Percentiles rank a stretch among this genome's conserved stretches.
Conservation (phyloP, 2,113 vertebrate genomes). For the Stegastes partitus region DNA sequence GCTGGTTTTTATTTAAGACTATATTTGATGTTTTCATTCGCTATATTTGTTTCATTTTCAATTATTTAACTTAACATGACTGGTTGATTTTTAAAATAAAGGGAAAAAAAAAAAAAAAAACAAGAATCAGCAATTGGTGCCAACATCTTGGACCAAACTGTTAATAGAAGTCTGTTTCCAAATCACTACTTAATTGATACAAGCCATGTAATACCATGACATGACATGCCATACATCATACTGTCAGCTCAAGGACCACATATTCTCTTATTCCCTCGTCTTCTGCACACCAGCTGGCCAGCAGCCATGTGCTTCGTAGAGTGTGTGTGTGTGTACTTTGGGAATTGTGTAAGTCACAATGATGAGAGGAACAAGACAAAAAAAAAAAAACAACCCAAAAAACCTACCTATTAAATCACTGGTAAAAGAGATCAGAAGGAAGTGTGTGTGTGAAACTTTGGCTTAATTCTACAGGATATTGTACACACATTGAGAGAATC, state of each 20-base stretch:
- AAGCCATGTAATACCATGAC: constrained; percentile 12
- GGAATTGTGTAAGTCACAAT: neutral
- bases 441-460: neutral
- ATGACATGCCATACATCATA: constrained; percentile 35
- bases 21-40: too few relatives aligned
- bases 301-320: constrained; percentile 13
- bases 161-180: neutral
- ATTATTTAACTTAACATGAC: too few relatives aligned
- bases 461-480: constrained; percentile 2
- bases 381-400: too few relatives aligned
- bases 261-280: constrained; percentile 10
- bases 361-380: neutral
- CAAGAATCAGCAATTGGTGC: too few relatives aligned
- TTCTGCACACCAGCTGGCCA: constrained; percentile 38
- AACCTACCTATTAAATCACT: constrained; percentile 21
- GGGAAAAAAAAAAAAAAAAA: too few relatives aligned
- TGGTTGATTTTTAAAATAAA: too few relatives aligned
- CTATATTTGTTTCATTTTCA: too few relatives aligned
- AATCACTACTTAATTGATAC: constrained; percentile 23
- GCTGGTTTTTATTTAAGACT: too few relatives aligned
- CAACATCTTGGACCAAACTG: neutral
- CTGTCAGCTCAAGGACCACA: constrained; percentile 11
- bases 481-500: neutral
- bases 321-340: neutral
- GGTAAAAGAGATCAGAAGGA: constrained; percentile 6